A percentile compares a stretch with the other conserved stretches of the same genome.
These are phyloP conservation scores for Tetropium fuscum DNA, from an alignment of 2,888 invertebrate species.

Conservation along the genomic window DNA sequence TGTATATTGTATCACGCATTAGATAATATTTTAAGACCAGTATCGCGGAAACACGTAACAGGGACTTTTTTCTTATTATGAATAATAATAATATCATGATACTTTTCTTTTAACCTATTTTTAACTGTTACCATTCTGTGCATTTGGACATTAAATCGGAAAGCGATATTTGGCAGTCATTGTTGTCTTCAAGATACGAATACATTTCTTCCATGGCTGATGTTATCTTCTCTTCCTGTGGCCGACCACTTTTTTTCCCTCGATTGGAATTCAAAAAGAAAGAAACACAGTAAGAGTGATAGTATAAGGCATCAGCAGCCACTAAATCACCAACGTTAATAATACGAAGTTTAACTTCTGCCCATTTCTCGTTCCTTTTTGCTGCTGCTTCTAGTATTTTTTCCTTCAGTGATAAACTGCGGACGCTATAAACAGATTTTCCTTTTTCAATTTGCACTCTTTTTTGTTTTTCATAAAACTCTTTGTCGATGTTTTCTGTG, in stretches of 20 bases:
- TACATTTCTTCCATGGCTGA: constrained; percentile 16
- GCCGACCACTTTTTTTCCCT: constrained; percentile 8
- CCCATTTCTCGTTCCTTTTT: not conserved
- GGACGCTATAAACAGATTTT: no score
- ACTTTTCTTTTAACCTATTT: constrained; percentile 4
- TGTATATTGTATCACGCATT: constrained; percentile 13
- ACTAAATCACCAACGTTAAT: constrained; percentile 1
- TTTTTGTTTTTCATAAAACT: constrained; percentile 8
- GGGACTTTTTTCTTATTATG: no score
- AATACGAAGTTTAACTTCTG: not conserved
- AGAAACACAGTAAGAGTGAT: not conserved
- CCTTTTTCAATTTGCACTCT: not conserved
- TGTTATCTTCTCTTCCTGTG: constrained; percentile 4
- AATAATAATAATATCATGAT: constrained; percentile 18
- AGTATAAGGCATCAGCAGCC: not conserved
- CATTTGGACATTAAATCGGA: not conserved
- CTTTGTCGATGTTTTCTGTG: constrained; percentile 10
- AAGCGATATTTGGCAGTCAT: constrained; percentile 18
- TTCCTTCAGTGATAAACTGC: no score
- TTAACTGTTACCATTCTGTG: not conserved
- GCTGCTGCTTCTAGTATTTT: not conserved
- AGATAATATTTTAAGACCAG: constrained; percentile 10
- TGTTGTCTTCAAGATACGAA: constrained; percentile 16
- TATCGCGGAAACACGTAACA: constrained; percentile 10
- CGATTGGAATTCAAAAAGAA: constrained; percentile 1